Evolutionary conservation across 2,888 invertebrate genomes (phyloP).

Genomic region (Deroplatys truncata): DNA sequence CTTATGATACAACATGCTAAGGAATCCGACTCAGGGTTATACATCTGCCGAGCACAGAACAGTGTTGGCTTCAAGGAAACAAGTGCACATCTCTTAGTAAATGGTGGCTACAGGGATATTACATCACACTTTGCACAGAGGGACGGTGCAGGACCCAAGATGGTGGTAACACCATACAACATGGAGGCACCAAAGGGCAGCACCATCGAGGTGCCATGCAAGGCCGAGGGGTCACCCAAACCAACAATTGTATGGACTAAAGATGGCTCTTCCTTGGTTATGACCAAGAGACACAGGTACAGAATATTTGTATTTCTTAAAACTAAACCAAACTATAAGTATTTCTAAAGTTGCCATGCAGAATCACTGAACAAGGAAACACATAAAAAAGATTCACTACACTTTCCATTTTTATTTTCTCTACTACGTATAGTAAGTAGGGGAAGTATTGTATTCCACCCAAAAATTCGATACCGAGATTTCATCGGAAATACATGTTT

Average conservation of each 20-base stretch:
- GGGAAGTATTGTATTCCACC: too few relatives aligned
- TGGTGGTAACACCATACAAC: conserved; percentile 69
- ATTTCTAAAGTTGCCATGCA: too few relatives aligned
- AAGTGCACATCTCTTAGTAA: conserved; percentile 48
- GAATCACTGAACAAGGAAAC: too few relatives aligned
- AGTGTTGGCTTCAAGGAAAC: conserved; percentile 66
- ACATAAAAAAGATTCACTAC: too few relatives aligned
- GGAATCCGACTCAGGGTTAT: conserved; percentile 68
- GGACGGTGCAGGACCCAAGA: conserved; percentile 55
- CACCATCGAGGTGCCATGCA: conserved; percentile 78
- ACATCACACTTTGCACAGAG: not conserved
- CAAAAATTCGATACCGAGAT: too few relatives aligned
- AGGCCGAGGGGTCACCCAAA: conserved; percentile 71
- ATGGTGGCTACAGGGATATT: not conserved
- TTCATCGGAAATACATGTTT: too few relatives aligned
- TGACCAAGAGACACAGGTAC: conserved; percentile 40
- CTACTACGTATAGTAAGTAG: too few relatives aligned
- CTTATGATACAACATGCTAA: conserved; percentile 59
- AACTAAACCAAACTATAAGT: too few relatives aligned
- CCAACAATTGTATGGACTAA: conserved; percentile 81
- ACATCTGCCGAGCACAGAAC: conserved; percentile 76
- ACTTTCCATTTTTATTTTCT: too few relatives aligned
- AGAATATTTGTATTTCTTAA: not conserved
- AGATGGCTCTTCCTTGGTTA: conserved; percentile 60
- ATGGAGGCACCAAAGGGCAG: conserved; percentile 70